phyloP scores from a whole-genome alignment of 1,140 invertebrate species.

The Ridgeia piscesae region DNA sequence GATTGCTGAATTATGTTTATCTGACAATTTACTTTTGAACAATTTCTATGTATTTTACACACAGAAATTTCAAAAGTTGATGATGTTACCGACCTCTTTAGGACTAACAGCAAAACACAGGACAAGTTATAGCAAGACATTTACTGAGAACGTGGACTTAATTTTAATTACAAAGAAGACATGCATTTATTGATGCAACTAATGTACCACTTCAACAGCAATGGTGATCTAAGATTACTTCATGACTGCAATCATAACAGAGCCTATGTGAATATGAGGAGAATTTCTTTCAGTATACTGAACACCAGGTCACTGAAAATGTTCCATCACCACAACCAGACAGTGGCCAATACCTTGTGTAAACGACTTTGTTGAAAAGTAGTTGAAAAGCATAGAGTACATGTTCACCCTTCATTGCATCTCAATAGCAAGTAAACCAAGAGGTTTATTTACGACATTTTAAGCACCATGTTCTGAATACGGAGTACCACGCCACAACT shows the following conservation, averaged over 20 bases:
- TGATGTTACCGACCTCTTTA: background rate
- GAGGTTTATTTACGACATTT: background rate
- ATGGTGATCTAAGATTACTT: background rate
- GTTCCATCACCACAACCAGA: background rate
- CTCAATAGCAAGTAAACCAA: background rate
- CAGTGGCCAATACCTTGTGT: background rate
- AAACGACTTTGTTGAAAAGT: background rate
- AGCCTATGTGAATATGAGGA: background rate
- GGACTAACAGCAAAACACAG: no score
- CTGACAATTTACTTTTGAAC: background rate
- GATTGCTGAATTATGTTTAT: background rate
- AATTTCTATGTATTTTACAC: background rate
- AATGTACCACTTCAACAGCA: no score
- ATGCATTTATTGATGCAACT: no score
- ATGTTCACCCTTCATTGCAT: background rate
- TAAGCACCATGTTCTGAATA: background rate
- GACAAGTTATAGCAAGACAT: no score
- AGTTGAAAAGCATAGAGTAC: background rate
- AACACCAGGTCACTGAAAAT: background rate
- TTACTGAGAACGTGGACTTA: no score
- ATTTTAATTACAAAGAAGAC: no score
- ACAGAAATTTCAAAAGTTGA: background rate
- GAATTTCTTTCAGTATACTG: no score
- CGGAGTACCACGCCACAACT: background rate
- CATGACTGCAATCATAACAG: background rate